Evolutionary conservation across 53 echinoderm and acorn worm genomes (phyloP), one percentile per base, ranked within the genome.

Genomic region (Henricia sp.): DNA sequence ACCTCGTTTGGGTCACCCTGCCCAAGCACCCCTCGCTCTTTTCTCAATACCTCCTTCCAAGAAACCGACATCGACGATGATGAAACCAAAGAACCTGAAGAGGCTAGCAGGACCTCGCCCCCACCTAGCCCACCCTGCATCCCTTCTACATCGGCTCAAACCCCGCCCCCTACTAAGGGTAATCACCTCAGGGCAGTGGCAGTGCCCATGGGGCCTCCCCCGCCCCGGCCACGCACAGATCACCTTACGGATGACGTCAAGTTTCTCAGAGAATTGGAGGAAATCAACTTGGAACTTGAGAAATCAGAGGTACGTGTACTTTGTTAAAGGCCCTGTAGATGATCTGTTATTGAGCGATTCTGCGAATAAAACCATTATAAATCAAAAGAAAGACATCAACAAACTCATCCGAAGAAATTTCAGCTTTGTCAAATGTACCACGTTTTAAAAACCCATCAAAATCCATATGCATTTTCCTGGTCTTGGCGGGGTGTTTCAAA

Each of bases 1-100:
- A 77, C 92, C 33, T 96, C 97, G 32, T 92, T 96, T 40, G 97
- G 97, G 1, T 96, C 96, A 4, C 97, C 97, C 0, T 89, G 84
- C 43, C 89, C 89, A 36, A 72, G 82, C 28, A 91, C 90, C 38
- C 90, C 96, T 16, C 86, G 83, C 55, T 73, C 87, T 6, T 56
- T 72, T 20, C 62, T 29, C 27, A 85, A 82, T 74, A 85, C 84
- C 26, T 73, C 90, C 14, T 67, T 82, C 40, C 13, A 36, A 29
- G 87, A 77, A 34, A 53, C 44, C 35, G 37, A 42, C 29, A 63
- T 30, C 2, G 78, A 77, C 36, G 72, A 59, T 28, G 83, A 71
- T 50, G 83, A 82, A 38, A 37, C 34, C 53, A 44, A 63, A 23
- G 70, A 70, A 21, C 9, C 26, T 10, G 70, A 70, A 12, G 70